These are phyloP conservation scores for Tragopan temminckii DNA, from an alignment of 2,797 vertebrate species.

Conservation along the genomic window DNA sequence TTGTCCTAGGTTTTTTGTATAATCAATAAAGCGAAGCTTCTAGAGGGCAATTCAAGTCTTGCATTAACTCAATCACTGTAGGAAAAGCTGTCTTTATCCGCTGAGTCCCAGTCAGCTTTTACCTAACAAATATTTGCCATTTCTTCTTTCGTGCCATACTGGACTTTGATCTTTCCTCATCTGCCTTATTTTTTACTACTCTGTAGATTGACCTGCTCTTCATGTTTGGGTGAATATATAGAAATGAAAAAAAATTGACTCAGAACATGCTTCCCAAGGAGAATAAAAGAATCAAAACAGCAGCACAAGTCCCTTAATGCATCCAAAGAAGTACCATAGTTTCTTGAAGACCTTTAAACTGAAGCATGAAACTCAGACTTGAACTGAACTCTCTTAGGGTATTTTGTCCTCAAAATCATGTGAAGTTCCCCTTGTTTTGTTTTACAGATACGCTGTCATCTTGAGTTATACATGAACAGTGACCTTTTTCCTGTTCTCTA, in stretches of 20 bases:
- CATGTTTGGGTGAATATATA: neutral
- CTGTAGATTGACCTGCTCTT: neutral
- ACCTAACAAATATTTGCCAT: neutral
- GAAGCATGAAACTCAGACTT: neutral
- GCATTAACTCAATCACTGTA: neutral
- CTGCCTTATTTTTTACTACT: neutral
- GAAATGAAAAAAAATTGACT: neutral
- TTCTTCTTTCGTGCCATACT: neutral
- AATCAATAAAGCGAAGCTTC: constrained; percentile 14
- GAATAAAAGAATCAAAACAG: neutral
- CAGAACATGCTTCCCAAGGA: neutral
- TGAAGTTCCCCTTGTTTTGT: neutral
- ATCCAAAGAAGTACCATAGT: neutral
- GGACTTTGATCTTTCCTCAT: neutral
- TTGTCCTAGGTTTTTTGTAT: neutral
- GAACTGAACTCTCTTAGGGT: neutral
- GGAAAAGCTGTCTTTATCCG: neutral
- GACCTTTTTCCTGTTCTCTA: neutral
- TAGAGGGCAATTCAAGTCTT: neutral
- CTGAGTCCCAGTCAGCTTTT: neutral
- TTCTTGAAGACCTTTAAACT: neutral
- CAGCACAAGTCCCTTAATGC: neutral
- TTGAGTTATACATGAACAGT: neutral
- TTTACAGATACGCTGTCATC: neutral
- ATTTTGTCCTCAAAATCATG: neutral